Conservation (phyloP, 2,797 vertebrate genomes). For the Salarias fasciatus region DNA sequence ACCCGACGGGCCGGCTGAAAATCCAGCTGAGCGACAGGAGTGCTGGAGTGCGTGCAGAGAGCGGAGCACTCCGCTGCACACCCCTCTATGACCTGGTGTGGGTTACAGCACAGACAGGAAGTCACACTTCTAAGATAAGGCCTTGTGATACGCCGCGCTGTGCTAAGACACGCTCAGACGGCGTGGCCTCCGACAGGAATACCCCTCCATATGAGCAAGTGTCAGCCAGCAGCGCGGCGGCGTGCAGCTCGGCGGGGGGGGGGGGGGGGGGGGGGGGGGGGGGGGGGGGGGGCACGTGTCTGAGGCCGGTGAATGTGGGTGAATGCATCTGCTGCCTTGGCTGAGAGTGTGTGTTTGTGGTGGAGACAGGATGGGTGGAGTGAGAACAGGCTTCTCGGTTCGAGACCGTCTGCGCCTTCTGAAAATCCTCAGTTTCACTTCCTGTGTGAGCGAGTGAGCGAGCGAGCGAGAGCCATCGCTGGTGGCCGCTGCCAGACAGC, state of each 20-base stretch:
- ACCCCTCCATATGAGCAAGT: slow-evolving; percentile 45
- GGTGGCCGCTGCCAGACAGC: slow-evolving; percentile 30
- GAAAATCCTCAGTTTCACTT: slow-evolving; percentile 65
- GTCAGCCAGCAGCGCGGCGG: slow-evolving; percentile 56
- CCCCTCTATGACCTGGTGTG: slow-evolving; percentile 41
- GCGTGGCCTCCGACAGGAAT: no score
- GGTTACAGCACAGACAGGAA: slow-evolving; percentile 73
- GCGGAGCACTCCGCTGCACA: slow-evolving; percentile 12
- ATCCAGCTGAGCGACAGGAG: no score
- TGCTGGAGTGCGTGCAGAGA: background rate
- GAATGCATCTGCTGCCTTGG: slow-evolving; percentile 29
- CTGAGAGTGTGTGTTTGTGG: slow-evolving; percentile 34
- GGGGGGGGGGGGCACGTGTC: slow-evolving; percentile 33
- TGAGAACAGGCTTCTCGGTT: slow-evolving; percentile 60
- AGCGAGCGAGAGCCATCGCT: slow-evolving; percentile 34
- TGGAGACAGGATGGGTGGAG: slow-evolving; percentile 73
- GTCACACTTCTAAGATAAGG: slow-evolving; percentile 75
- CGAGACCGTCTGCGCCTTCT: slow-evolving; percentile 55
- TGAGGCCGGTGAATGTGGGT: slow-evolving; percentile 31
- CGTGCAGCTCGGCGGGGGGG: no score
- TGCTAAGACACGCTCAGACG: slow-evolving; percentile 56
- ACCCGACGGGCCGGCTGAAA: background rate
- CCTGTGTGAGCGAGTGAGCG: slow-evolving; percentile 71
- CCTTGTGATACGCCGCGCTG: no score
- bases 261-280: slow-evolving; percentile 49